These are phyloP conservation scores for Murina feae DNA, from an alignment of 2,113 vertebrate genomes.

Conservation along the genomic window DNA sequence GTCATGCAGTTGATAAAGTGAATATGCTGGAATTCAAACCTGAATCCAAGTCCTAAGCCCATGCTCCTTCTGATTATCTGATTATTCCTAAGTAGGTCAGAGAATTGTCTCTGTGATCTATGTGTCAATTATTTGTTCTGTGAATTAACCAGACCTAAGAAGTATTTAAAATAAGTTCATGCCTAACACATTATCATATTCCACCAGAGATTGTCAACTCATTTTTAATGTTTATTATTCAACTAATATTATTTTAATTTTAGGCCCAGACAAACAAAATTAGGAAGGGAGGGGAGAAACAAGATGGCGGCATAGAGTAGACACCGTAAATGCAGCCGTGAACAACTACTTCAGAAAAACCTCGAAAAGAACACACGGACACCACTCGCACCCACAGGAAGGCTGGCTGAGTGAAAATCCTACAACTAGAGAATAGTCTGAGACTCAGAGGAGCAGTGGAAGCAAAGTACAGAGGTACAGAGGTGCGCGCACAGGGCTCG, in stretches of 20 bases:
- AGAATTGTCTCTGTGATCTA: neutral
- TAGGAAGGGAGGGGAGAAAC: no score
- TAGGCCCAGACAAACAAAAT: neutral
- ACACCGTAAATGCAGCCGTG: no score
- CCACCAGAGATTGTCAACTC: neutral
- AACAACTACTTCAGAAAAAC: no score
- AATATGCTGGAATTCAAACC: conserved; percentile 17
- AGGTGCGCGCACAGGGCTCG: no score
- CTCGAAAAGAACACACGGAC: no score
- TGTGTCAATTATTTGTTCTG: conserved; percentile 27
- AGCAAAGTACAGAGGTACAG: no score
- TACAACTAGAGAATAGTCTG: no score
- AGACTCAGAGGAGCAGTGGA: no score
- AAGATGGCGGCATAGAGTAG: no score
- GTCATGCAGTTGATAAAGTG: neutral
- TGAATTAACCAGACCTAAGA: neutral
- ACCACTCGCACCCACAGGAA: no score
- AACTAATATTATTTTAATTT: conserved; percentile 16
- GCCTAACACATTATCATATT: neutral
- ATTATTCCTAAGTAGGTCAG: neutral
- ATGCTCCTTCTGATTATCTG: neutral
- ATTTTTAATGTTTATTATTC: conserved; percentile 27
- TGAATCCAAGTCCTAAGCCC: neutral
- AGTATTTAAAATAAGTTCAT: neutral
- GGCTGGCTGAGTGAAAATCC: no score